Percentiles rank a stretch among this genome's conserved stretches.
Conservation (phyloP, 2,888 invertebrate species). For the Andrena fulva region DNA sequence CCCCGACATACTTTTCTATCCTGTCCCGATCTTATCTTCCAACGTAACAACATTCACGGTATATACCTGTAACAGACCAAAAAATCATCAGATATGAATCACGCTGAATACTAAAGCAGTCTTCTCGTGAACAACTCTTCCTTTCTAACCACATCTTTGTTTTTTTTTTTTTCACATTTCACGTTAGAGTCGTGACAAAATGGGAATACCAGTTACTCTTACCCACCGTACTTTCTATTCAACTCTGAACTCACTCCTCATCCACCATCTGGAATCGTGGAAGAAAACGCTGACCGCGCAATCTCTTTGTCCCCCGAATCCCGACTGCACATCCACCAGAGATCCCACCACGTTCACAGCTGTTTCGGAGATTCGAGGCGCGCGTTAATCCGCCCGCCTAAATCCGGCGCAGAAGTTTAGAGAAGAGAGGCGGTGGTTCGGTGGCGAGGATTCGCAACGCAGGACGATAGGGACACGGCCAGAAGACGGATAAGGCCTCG, state of each 20-base stretch:
- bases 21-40: slow-evolving; percentile 10
- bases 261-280: not conserved
- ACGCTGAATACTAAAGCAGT: not conserved
- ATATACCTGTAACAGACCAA: slow-evolving; percentile 40
- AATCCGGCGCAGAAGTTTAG: slow-evolving; percentile 48
- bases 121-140: not conserved
- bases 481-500: slow-evolving; percentile 34
- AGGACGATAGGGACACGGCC: slow-evolving; percentile 34
- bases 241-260: not conserved
- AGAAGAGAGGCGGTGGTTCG: slow-evolving; percentile 54
- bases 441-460: slow-evolving; percentile 39
- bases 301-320: slow-evolving; percentile 15
- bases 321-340: not conserved
- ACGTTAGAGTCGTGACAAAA: not conserved
- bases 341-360: slow-evolving; percentile 37
- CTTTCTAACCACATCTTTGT: not conserved
- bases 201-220: not conserved
- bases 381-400: slow-evolving; percentile 35
- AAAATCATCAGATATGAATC: slow-evolving; percentile 14
- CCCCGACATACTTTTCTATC: slow-evolving; percentile 3
- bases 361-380: slow-evolving; percentile 25
- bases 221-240: not conserved
- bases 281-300: not conserved
- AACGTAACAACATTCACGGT: not conserved
- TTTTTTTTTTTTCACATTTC: not conserved